Percentiles rank a stretch among this genome's conserved stretches.
Conservation (phyloP, 2,797 vertebrate species). For the Poeciliopsis presidionis region DNA sequence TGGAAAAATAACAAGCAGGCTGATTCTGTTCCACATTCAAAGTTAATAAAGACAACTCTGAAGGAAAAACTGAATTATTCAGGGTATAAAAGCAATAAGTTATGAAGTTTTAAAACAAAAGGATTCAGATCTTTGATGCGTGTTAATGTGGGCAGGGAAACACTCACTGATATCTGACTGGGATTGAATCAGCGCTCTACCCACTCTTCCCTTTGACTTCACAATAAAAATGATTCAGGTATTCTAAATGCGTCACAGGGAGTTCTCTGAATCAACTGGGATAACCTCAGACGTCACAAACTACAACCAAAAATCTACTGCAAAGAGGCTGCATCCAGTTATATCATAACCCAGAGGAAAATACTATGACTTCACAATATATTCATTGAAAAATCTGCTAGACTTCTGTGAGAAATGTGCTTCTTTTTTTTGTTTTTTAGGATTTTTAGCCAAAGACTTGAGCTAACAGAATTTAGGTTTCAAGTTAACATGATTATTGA, state of each 20-base stretch:
- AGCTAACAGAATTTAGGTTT: neutral
- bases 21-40: neutral
- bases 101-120: conserved; percentile 19
- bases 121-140: conserved; percentile 21
- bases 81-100: conserved; percentile 7
- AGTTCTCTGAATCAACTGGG: conserved; percentile 21
- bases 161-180: conserved; percentile 53
- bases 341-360: neutral
- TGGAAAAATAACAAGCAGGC: conserved; percentile 11
- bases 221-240: conserved; percentile 55
- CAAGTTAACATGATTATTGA: neutral
- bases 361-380: neutral
- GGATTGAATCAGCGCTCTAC: conserved; percentile 33
- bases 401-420: neutral
- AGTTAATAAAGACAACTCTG: conserved; percentile 6
- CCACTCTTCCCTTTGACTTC: conserved; percentile 50
- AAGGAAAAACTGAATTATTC: neutral
- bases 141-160: conserved; percentile 32
- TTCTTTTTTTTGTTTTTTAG: neutral
- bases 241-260: conserved; percentile 24
- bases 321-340: neutral
- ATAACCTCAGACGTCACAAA: neutral
- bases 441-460: neutral
- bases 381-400: neutral
- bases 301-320: neutral